These are phyloP conservation scores for Petroica traversi DNA, from an alignment of 2,113 vertebrate species.

Conservation along the genomic window DNA sequence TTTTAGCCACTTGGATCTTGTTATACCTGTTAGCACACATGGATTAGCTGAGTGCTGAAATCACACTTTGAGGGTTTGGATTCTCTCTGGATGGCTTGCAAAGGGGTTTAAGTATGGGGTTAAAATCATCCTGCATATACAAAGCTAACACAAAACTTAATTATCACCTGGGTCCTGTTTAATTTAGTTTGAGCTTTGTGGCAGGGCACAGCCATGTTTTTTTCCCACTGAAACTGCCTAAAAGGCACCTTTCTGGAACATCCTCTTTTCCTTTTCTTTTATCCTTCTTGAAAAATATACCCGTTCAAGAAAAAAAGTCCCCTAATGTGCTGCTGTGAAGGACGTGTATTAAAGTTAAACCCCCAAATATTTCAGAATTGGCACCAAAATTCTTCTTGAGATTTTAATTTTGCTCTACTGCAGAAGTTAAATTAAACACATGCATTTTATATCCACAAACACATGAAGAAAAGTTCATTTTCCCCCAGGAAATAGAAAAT, in stretches of 20 bases:
- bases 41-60: background rate
- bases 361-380: background rate
- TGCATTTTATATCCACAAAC: background rate
- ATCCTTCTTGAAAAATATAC: background rate
- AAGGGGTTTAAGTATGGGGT: background rate
- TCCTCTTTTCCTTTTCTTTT: background rate
- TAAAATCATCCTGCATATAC: background rate
- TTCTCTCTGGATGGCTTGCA: no score
- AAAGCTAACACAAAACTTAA: background rate
- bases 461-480: background rate
- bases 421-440: background rate
- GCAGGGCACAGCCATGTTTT: background rate
- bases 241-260: background rate
- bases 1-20: background rate
- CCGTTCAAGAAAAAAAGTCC: background rate
- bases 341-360: background rate
- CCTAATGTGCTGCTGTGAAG: background rate
- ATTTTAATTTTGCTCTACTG: background rate
- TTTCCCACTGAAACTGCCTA: background rate
- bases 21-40: background rate
- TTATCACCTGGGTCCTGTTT: background rate
- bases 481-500: constrained; percentile 4
- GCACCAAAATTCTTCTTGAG: background rate
- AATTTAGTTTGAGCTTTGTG: background rate
- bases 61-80: background rate